Base-by-base conservation (phyloP, 2,888 invertebrate genomes). In the Alviniconcha strummeri region DNA sequence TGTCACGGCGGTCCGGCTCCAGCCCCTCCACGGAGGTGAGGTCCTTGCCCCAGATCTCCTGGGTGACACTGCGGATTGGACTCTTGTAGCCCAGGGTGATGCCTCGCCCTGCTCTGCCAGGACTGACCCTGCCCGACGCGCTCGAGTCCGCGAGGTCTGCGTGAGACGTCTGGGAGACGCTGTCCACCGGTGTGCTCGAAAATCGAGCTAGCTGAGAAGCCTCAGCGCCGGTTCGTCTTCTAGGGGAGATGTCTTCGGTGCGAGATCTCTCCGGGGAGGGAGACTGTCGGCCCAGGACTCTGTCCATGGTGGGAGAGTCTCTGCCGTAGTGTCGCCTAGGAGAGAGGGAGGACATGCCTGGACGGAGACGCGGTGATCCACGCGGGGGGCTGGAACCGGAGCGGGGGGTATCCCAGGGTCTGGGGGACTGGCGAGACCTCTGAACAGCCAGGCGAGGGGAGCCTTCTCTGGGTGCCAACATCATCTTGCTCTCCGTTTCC, bases 11-110 rank as follows among this genome's bases (percentile, higher is more conserved):
- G 72, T 88, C 86, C 52, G 89, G 88, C 80, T 90, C 90, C 72
- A 90, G 85, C 75, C 87, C 88, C 83, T 84, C 84, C 69, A 85
- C 52, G 15, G 77, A 64, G 15, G 60, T 83, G 0, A 85, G 86
- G 60, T 87, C 88, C 77, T 88, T 86, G 17, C 89, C 90, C 90
- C 90, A 91, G 52, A 91, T 90, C 85, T 91, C 90, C 81, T 90
- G 89, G 36, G 88, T 89, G 5, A 90, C 90, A 80, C 90, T 90
- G 17, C 90, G 81, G 52, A 90, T 88, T n/a, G 91, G 90, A 83
- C 90, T 90, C 83, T 88, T 89, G 87, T 90, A 90, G 17, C 90
- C 90, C 64, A 91, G 82, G 80, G 85, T 87, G 15, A 90, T 89
- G 79, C 87, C 60, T 75, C 60, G n/a, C 7, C 80, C 69, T 36